phyloP scores from a whole-genome alignment of 2,888 invertebrate genomes.

The Luffia ferchaultella region DNA sequence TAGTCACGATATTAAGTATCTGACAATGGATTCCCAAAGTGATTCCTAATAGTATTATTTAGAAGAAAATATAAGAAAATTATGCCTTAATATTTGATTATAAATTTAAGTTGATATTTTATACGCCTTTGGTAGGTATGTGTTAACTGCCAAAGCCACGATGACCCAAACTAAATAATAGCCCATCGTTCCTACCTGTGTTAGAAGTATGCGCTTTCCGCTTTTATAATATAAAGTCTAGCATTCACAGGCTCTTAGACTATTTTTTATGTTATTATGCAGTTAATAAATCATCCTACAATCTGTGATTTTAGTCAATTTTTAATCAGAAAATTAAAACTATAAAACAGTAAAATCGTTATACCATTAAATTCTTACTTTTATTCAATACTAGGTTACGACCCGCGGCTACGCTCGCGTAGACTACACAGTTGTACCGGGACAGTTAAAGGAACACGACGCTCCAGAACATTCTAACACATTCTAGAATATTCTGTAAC shows the following conservation, averaged over 20 bases:
- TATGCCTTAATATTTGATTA: background rate
- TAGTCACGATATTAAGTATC: background rate
- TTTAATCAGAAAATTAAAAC: no score
- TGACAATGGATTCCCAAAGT: background rate
- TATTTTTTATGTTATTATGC: background rate
- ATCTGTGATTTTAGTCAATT: no score
- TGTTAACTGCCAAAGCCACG: background rate
- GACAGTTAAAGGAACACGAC: no score
- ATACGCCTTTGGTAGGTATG: background rate
- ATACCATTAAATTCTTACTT: no score
- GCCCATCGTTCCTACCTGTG: background rate
- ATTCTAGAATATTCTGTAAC: no score
- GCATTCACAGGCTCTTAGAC: background rate
- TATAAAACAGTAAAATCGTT: no score
- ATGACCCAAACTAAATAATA: background rate
- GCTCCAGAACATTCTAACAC: no score
- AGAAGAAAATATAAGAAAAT: background rate
- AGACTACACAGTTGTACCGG: no score
- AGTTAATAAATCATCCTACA: no score
- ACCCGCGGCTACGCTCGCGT: no score
- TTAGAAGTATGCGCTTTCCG: background rate
- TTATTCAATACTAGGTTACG: no score
- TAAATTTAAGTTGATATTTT: background rate
- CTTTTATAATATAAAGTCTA: background rate
- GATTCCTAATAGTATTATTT: background rate